Conservation (phyloP, 2,888 invertebrate genomes). For the Diarsia brunnea region DNA sequence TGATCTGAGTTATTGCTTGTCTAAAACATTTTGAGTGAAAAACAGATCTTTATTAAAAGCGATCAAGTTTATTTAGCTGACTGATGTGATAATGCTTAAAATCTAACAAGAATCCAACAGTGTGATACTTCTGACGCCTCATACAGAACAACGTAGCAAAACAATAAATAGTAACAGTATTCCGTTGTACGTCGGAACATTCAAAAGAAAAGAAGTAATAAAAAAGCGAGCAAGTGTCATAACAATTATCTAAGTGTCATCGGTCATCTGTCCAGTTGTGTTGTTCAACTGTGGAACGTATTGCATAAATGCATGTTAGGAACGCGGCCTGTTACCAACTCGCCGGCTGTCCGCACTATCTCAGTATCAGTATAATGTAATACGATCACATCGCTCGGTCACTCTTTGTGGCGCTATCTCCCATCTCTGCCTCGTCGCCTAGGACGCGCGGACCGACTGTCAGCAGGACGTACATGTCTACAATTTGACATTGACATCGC, state of each 20-base stretch:
- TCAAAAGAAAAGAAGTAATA: constrained; percentile 40
- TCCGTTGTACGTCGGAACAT: constrained; percentile 26
- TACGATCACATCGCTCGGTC: constrained; percentile 70
- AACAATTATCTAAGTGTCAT: constrained; percentile 62
- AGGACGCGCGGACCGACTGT: constrained; percentile 30
- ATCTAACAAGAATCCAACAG: background rate
- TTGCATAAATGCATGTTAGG: constrained; percentile 59
- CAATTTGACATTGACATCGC: constrained; percentile 21
- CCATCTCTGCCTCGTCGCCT: constrained; percentile 58
- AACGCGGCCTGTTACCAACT: constrained; percentile 20
- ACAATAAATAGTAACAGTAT: constrained; percentile 21
- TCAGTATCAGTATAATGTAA: constrained; percentile 53
- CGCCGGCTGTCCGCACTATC: constrained; percentile 44
- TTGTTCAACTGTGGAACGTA: constrained; percentile 12
- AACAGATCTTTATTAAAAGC: background rate
- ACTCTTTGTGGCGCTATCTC: constrained; percentile 75
- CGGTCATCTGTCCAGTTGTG: constrained; percentile 37
- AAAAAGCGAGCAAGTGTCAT: constrained; percentile 58
- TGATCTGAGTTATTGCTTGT: background rate
- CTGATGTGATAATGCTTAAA: background rate
- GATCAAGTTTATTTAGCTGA: background rate
- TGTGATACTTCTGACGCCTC: constrained; percentile 1
- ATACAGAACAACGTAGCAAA: background rate
- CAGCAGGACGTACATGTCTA: constrained; percentile 49
- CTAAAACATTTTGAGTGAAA: background rate